Conservation (phyloP, 2,888 invertebrate species). For the Aromia moschata region DNA sequence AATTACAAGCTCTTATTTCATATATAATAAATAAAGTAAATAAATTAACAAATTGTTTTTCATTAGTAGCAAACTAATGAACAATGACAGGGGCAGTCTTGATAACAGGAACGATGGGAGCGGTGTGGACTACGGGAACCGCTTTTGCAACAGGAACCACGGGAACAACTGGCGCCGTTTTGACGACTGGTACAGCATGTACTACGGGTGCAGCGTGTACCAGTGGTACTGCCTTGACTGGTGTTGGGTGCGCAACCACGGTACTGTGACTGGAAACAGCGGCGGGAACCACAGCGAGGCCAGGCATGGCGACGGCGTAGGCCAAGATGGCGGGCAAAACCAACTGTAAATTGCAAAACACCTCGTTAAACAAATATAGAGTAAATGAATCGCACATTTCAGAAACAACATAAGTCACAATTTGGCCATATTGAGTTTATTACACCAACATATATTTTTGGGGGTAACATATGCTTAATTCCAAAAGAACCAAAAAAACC, state of each 20-base stretch:
- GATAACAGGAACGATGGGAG: conserved; percentile 21
- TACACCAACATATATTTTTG: too few relatives aligned
- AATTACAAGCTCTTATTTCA: too few relatives aligned
- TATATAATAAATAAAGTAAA: too few relatives aligned
- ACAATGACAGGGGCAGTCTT: conserved; percentile 29
- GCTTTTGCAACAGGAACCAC: conserved; percentile 17
- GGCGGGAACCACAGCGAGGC: conserved; percentile 33
- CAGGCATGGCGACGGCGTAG: conserved; percentile 56
- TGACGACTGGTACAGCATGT: conserved; percentile 20
- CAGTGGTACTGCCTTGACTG: conserved; percentile 9
- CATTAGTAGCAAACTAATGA: too few relatives aligned
- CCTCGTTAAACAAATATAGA: too few relatives aligned
- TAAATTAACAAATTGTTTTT: too few relatives aligned
- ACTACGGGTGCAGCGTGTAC: conserved; percentile 27
- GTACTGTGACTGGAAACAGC: conserved; percentile 28
- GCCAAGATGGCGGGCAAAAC: conserved; percentile 66
- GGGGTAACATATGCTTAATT: too few relatives aligned
- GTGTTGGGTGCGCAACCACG: conserved; percentile 48
- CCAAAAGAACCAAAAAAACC: too few relatives aligned
- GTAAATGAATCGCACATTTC: too few relatives aligned
- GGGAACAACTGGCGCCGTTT: conserved; percentile 18
- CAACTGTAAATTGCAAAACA: conserved; percentile 61
- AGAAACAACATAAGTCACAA: too few relatives aligned
- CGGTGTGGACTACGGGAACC: conserved; percentile 8
- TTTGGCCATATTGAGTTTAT: too few relatives aligned